A percentile compares a stretch with the other conserved stretches of the same genome.
Conservation (phyloP, 2,888 invertebrate species). For the Chrysotoxum bicinctum region DNA sequence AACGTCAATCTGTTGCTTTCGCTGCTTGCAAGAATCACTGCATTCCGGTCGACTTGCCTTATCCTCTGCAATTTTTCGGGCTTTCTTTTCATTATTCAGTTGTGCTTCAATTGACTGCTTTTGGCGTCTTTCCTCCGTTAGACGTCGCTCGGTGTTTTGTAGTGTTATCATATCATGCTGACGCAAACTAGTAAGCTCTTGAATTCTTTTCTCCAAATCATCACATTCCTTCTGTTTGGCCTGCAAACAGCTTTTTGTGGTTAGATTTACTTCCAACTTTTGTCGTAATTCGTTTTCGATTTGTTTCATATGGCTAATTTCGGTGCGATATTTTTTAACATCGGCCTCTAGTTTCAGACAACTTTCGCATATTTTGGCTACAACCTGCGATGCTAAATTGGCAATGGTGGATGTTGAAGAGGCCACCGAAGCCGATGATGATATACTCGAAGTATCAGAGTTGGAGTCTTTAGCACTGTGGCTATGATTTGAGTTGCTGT, state of each 20-base stretch:
- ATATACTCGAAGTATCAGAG: conserved; percentile 74
- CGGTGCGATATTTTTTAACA: conserved; percentile 80
- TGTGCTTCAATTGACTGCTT: conserved; percentile 89
- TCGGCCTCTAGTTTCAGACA: conserved; percentile 81
- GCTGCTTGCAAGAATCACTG: conserved; percentile 86
- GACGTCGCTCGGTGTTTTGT: conserved; percentile 88
- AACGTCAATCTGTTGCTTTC: conserved; percentile 86
- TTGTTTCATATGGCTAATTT: conserved; percentile 81
- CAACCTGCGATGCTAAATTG: conserved; percentile 80
- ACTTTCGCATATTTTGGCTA: conserved; percentile 81
- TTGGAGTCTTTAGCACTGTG: conserved; percentile 71
- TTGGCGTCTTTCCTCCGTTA: conserved; percentile 91
- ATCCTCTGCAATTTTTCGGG: conserved; percentile 83
- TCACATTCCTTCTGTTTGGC: conserved; percentile 89
- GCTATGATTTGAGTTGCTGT: conserved; percentile 73
- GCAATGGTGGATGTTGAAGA: conserved; percentile 78
- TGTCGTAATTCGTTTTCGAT: conserved; percentile 81
- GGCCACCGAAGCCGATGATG: conserved; percentile 78
- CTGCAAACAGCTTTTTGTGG: conserved; percentile 90
- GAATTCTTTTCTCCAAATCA: conserved; percentile 91
- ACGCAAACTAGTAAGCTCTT: conserved; percentile 87
- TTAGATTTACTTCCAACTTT: conserved; percentile 83
- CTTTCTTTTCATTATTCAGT: conserved; percentile 88
- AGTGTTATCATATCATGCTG: conserved; percentile 91
- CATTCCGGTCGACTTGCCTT: conserved; percentile 84